These are phyloP conservation scores for Eremobia ochroleuca DNA, from an alignment of 2,888 invertebrate species.

Conservation along the genomic window DNA sequence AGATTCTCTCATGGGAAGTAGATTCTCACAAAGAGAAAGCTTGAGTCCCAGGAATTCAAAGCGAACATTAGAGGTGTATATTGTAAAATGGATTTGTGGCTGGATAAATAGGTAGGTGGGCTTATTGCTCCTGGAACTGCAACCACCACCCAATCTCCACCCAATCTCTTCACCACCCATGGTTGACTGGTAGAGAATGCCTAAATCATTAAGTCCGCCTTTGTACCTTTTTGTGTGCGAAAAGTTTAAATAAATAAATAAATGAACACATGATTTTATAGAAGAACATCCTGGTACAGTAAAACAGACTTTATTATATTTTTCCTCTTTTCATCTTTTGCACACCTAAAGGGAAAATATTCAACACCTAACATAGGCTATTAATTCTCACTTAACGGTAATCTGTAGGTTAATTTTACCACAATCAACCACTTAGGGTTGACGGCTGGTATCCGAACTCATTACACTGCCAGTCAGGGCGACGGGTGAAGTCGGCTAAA, in stretches of 20 bases:
- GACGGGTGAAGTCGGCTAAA: constrained; percentile 61
- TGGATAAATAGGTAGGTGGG: background rate
- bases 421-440: constrained; percentile 75
- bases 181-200: too few species aligned
- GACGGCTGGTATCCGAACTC: constrained; percentile 66
- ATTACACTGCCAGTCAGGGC: constrained; percentile 79
- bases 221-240: too few species aligned
- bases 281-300: background rate
- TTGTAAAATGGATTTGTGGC: background rate
- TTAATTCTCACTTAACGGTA: constrained; percentile 63
- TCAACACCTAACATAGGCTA: constrained; percentile 43
- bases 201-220: too few species aligned
- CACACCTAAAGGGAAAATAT: constrained; percentile 7
- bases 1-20: background rate
- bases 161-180: too few species aligned
- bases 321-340: background rate
- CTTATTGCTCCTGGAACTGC: background rate
- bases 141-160: too few species aligned
- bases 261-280: background rate
- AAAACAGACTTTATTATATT: background rate
- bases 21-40: background rate
- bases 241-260: too few species aligned
- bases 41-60: background rate
- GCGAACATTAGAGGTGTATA: too few species aligned
- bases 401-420: constrained; percentile 72